These are phyloP conservation scores for Brachyptera risi DNA, from an alignment of 2,888 invertebrate genomes.

Conservation along the genomic window DNA sequence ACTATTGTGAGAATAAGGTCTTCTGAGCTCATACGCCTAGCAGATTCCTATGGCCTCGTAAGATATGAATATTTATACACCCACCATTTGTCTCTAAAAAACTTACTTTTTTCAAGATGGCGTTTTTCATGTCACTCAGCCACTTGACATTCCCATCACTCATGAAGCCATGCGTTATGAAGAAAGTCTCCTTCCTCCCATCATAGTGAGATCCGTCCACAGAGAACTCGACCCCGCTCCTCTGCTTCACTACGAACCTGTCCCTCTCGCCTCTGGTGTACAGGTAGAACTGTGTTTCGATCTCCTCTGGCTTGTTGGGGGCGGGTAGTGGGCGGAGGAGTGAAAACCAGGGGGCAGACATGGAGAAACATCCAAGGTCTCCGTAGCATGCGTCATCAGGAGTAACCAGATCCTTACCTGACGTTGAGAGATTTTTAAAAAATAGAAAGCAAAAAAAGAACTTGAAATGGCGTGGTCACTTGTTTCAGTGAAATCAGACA, in stretches of 20 bases:
- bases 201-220: slow-evolving; percentile 56
- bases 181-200: slow-evolving; percentile 50
- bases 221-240: slow-evolving; percentile 23
- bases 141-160: slow-evolving; percentile 55
- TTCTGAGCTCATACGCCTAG: too few species aligned
- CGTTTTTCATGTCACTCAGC: slow-evolving; percentile 55
- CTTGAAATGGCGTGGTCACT: too few species aligned
- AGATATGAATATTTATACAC: too few species aligned
- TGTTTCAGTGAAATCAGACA: too few species aligned
- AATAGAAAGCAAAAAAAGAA: too few species aligned
- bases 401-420: background rate
- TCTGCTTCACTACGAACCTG: background rate
- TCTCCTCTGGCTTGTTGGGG: background rate
- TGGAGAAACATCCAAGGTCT: slow-evolving; percentile 19
- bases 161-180: slow-evolving; percentile 62
- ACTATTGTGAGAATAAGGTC: too few species aligned
- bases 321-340: slow-evolving; percentile 1
- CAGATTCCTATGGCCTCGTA: too few species aligned
- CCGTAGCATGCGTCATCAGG: slow-evolving; percentile 20
- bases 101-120: slow-evolving; percentile 56
- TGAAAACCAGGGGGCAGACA: slow-evolving; percentile 15
- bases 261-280: background rate
- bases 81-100: too few species aligned
- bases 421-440: too few species aligned
- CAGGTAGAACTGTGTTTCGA: background rate